Percentiles rank a stretch among this genome's conserved stretches.
These are phyloP conservation scores for Bursaphelenchus okinawaensis DNA, from an alignment of 2,888 invertebrate genomes.

Conservation along the genomic window DNA sequence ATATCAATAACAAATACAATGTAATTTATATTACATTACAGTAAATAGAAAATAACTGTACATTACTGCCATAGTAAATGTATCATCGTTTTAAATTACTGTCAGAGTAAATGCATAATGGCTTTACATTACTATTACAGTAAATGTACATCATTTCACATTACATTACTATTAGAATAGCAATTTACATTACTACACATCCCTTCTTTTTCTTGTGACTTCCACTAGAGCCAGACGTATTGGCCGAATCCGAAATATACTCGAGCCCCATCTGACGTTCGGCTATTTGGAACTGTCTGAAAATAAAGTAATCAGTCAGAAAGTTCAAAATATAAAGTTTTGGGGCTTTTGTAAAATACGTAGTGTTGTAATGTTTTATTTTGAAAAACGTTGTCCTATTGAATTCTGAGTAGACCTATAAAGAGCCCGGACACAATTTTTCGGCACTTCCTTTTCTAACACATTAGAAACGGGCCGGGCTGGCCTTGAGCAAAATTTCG, in stretches of 20 bases:
- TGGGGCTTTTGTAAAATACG: no score
- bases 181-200: slow-evolving; percentile 9
- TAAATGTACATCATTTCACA: background rate
- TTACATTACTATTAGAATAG: no score
- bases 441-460: no score
- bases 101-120: background rate
- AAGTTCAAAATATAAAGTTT: no score
- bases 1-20: background rate
- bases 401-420: no score
- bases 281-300: slow-evolving; percentile 3
- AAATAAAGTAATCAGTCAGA: background rate
- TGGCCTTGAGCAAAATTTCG: no score
- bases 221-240: slow-evolving; percentile 10
- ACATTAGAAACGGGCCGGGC: no score
- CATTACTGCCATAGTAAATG: background rate
- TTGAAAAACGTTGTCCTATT: no score
- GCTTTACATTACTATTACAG: background rate
- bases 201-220: slow-evolving; percentile 1
- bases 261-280: slow-evolving; percentile 3
- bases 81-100: background rate
- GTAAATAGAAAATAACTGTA: background rate
- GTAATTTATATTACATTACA: background rate
- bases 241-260: background rate
- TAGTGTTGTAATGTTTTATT: no score
- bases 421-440: no score